These are phyloP conservation scores for Pelusios castaneus DNA, from an alignment of 2,113 vertebrate species.

Conservation along the genomic window DNA sequence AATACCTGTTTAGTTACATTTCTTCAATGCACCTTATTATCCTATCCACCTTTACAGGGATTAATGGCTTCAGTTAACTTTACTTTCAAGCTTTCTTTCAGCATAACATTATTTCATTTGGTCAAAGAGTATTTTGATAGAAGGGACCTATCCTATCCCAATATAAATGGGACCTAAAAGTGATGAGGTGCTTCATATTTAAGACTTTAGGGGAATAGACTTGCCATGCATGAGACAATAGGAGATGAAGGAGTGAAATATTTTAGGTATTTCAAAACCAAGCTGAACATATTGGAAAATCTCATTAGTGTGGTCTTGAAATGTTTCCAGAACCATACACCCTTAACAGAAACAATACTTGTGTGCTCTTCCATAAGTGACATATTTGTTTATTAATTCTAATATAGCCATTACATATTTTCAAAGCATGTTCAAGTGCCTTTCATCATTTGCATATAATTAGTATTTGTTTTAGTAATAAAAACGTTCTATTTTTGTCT, in stretches of 20 bases:
- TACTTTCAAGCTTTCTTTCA: not conserved
- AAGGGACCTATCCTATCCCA: not conserved
- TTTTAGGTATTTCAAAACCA: not conserved
- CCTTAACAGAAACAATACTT: not conserved
- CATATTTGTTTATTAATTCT: not conserved
- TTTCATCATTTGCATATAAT: not conserved
- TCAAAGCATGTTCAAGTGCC: not conserved
- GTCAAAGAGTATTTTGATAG: not conserved
- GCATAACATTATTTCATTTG: not conserved
- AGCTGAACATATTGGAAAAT: not conserved
- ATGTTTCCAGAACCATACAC: not conserved
- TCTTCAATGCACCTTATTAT: not conserved
- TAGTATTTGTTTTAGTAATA: not conserved
- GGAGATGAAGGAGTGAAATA: constrained; percentile 7
- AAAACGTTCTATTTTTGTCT: not conserved
- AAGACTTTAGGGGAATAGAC: constrained; percentile 8
- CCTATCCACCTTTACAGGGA: not conserved
- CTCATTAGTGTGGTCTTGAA: not conserved
- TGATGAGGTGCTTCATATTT: not conserved
- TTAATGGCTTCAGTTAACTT: not conserved
- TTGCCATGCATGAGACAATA: constrained; percentile 6
- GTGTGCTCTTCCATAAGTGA: not conserved
- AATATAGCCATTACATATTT: not conserved
- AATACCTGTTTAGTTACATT: not conserved
- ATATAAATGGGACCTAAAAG: not conserved